A percentile compares a stretch with the other conserved stretches of the same genome.
phyloP scores from a whole-genome alignment of 2,888 invertebrate species.

The Linnaemya vulpina region DNA sequence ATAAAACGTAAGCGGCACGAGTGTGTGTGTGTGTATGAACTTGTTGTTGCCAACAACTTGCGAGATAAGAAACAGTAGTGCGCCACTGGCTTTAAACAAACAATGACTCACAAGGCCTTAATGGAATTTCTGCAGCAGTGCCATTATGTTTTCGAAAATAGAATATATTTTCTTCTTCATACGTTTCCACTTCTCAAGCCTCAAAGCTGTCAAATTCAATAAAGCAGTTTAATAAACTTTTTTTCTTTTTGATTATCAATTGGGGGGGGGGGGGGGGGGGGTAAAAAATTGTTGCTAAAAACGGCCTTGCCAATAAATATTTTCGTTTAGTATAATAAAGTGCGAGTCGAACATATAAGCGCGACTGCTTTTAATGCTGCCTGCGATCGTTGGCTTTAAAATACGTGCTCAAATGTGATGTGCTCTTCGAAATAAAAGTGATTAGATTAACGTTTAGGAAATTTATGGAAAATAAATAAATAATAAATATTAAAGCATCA shows the following conservation, averaged over 20 bases:
- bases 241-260: conserved; percentile 15
- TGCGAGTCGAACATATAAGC: conserved; percentile 9
- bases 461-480: neutral
- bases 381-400: neutral
- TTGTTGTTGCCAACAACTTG: conserved; percentile 22
- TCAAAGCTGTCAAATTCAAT: conserved; percentile 35
- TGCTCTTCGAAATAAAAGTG: neutral
- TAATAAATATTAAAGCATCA: neutral
- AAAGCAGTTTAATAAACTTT: conserved; percentile 33
- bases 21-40: neutral
- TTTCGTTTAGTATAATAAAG: neutral
- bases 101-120: conserved; percentile 58
- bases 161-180: conserved; percentile 25
- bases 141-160: neutral
- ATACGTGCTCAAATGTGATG: neutral
- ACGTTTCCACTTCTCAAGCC: conserved; percentile 42
- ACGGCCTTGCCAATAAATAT: conserved; percentile 43
- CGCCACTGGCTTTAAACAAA: conserved; percentile 39
- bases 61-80: conserved; percentile 63
- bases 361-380: neutral
- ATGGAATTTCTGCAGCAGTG: conserved; percentile 10
- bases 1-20: conserved; percentile 2
- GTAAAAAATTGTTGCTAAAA: neutral
- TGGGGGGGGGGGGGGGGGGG: no score
- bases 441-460: neutral